Evolutionary conservation across 2,888 invertebrate species (phyloP).

Genomic region (Clivina fossor): DNA sequence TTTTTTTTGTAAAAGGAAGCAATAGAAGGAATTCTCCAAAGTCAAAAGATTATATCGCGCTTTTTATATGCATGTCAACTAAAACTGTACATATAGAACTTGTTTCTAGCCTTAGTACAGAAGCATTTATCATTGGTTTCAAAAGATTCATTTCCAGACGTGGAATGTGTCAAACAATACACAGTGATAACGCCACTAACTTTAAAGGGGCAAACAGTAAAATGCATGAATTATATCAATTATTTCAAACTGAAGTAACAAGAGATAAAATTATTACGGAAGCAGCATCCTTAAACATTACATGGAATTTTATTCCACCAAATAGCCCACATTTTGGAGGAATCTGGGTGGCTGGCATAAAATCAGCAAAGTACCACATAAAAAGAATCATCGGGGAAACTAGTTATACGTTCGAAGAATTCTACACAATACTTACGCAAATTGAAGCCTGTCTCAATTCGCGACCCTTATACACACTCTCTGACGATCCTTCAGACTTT

Average conservation of each 20-base stretch:
- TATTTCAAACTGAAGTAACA: slow-evolving; percentile 7
- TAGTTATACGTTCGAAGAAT: no score
- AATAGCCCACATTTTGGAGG: slow-evolving; percentile 33
- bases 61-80: slow-evolving; percentile 11
- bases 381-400: no score
- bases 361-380: no score
- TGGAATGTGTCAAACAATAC: slow-evolving; percentile 4
- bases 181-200: slow-evolving; percentile 11
- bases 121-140: not conserved
- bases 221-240: slow-evolving; percentile 10
- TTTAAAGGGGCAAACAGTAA: slow-evolving; percentile 9
- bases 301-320: slow-evolving; percentile 41
- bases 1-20: slow-evolving; percentile 11
- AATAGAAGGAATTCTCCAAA: slow-evolving; percentile 6
- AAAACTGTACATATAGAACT: slow-evolving; percentile 12
- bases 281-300: slow-evolving; percentile 4
- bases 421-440: no score
- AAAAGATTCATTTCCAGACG: slow-evolving; percentile 11
- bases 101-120: slow-evolving; percentile 1
- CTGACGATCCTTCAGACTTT: slow-evolving; percentile 37
- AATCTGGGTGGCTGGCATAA: slow-evolving; percentile 38
- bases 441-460: no score
- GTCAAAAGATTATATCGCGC: slow-evolving; percentile 1
- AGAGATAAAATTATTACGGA: slow-evolving; percentile 2
- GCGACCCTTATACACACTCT: no score